Evolutionary conservation across 1,140 invertebrate genomes (phyloP), one percentile per base, ranked within the genome.

Genomic region (Spodoptera frugiperda): DNA sequence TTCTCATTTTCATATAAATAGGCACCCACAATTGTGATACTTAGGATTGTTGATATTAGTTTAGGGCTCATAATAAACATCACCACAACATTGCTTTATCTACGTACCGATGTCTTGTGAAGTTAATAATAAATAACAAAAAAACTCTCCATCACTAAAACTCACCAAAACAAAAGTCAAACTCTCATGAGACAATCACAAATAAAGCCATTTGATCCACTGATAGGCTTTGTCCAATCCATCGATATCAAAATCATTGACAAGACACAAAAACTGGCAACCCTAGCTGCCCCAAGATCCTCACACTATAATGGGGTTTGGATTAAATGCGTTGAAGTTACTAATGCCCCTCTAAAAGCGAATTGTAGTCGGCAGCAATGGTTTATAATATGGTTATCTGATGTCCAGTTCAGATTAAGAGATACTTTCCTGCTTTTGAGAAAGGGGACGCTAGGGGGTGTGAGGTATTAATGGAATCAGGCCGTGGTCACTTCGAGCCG

Each of bases 321-420:
- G 84, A 86, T 86, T 86, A 86, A 87, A 87, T 85, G 83, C 82
- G 84, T 82, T 84, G 74, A 87, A 86, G 86, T 86, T 84, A 81
- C 74, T 86, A 87, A 88, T 84, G 81, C 81, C 84, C 84, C 79
- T 86, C 87, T 88, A 88, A 88, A 90, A 90, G 87, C 84, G 83
- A 87, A 88, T 87, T 83, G 86, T 86, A 87, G 88, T 86, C 82
- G 83, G 70, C 81, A 77, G 78, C 82, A 78, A 84, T 82, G 85
- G 83, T 87, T 84, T 88, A 88, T 89, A 89, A 88, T 85, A 84
- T 79, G 70, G 82, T 89, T 89, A 89, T 86, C 80, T 76, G 82
- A 87, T 84, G 84, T 85, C 85, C 83, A 82, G 81, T 80, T 84
- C 67, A 88, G 86, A 88, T 88, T 83, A 85, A 82, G 81, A 88